These are phyloP conservation scores for Solenodon paradoxus DNA, from an alignment of 2,113 vertebrate species.

Conservation along the genomic window DNA sequence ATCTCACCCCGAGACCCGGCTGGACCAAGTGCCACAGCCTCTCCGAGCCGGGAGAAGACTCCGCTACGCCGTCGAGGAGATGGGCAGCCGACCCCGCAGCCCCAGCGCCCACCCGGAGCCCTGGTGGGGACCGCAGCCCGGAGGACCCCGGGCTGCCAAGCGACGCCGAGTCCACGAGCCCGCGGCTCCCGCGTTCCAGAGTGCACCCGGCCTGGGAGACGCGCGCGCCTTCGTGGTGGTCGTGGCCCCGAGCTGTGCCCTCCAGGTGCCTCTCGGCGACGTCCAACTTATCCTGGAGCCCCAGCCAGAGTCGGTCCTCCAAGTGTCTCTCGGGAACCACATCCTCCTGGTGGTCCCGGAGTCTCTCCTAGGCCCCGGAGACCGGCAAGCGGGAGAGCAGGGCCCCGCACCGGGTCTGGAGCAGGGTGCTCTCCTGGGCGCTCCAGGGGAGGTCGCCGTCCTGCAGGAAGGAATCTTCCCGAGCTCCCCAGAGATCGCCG, in stretches of 20 bases:
- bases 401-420: too few relatives aligned
- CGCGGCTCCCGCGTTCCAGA: fast-evolving
- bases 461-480: neutral
- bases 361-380: neutral
- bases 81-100: neutral
- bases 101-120: neutral
- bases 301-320: neutral
- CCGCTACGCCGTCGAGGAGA: neutral
- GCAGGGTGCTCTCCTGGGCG: fast-evolving
- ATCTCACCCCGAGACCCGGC: too few relatives aligned
- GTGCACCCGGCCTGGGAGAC: neutral
- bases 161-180: neutral
- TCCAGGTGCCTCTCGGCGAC: neutral
- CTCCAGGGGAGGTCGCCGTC: fast-evolving
- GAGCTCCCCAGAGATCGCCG: neutral
- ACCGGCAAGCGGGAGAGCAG: fast-evolving
- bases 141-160: neutral
- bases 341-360: slow-evolving; percentile 1
- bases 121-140: neutral
- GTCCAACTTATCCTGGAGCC: slow-evolving; percentile 23
- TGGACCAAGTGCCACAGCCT: too few relatives aligned
- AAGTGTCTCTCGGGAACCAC: neutral
- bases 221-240: neutral
- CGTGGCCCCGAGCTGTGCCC: neutral
- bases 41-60: neutral